phyloP scores from a whole-genome alignment of 2,113 vertebrate species.

The Cygnus atratus region DNA sequence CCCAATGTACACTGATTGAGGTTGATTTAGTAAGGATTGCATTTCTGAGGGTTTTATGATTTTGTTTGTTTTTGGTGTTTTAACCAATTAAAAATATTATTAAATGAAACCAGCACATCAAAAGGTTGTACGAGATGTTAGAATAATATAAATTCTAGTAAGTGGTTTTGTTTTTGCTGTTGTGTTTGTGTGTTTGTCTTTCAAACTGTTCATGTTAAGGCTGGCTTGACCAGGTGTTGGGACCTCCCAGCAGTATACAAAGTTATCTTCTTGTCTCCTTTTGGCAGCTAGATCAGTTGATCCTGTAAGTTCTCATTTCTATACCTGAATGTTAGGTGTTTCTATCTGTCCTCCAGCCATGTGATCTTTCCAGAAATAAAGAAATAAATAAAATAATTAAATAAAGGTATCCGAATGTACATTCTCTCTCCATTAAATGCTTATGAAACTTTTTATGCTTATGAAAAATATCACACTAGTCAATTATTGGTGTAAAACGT shows the following conservation, averaged over 20 bases:
- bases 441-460: neutral
- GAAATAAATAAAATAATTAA: neutral
- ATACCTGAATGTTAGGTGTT: neutral
- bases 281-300: neutral
- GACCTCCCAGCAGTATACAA: neutral
- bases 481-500: neutral
- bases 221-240: neutral
- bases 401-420: neutral
- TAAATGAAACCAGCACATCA: neutral
- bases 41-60: fast-evolving
- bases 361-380: neutral
- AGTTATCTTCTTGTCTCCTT: neutral
- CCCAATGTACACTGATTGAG: neutral
- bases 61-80: neutral
- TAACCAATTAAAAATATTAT: neutral
- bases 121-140: neutral
- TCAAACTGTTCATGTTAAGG: neutral
- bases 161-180: neutral
- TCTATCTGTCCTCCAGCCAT: neutral
- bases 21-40: neutral
- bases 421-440: neutral
- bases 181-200: no score
- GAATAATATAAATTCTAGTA: neutral
- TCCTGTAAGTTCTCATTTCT: neutral
- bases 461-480: neutral